Evolutionary conservation across 2,888 invertebrate genomes (phyloP), one percentile per base, ranked within the genome.

Genomic region (Microplitis deprimator): DNA sequence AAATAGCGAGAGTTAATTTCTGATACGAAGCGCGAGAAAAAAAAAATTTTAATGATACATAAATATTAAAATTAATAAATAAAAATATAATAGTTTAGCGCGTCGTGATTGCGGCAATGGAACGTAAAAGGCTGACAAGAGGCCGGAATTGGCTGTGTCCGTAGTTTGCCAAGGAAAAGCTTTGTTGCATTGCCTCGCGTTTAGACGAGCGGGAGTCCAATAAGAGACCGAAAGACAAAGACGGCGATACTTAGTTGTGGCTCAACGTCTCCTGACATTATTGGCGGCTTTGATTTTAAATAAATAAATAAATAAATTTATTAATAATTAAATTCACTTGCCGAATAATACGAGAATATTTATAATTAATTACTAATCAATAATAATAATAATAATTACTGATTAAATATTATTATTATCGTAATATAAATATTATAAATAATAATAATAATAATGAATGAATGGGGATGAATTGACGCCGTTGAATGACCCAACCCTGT

Each of bases 101-200:
- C 67, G 67, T 67, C n/a, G 39, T 75, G 75, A 75, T 75, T 78
- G 78, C 72, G 68, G 71, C 74, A 75, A 75, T 75, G 68, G 67
- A 65, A 80, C 67, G 77, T 77, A 79, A 77, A 79, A 80, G 77
- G 69, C 77, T 82, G 79, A 77, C 80, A 80, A 77, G 77, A 79
- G 68, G 73, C 40, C 78, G 78, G 77, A 82, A 81, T 79, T 79
- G 77, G 78, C 68, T 77, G 77, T 76, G 29, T 80, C 78, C 70
- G 70, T 71, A 79, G 79, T 71, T 73, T 75, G 73, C 75, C 77
- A 77, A 79, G 79, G 78, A 80, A 73, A 77, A 81, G 79, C 82
- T 81, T 81, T 80, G 79, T 82, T 50, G 13, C 50, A 50, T 50
- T 77, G 77, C 60, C 67, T 75, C 78, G 79, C 78, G 75, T 69